Percentiles rank a stretch among this genome's conserved stretches.
Evolutionary conservation across 2,888 invertebrate species (phyloP).

Genomic region (Nemotelus nigrinus): DNA sequence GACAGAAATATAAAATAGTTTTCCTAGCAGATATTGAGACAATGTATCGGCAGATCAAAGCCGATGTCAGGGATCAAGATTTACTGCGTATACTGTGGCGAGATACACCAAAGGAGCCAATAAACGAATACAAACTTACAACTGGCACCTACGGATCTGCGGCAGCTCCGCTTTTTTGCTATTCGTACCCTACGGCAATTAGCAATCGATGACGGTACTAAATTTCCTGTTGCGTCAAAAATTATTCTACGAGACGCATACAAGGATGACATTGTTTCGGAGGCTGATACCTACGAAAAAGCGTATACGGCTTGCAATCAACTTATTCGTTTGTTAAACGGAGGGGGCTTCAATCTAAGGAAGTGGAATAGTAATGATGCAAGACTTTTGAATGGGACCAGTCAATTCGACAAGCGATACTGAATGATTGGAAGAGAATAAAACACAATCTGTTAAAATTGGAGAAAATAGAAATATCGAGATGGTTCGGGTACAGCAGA

Average conservation of each 20-base stretch:
- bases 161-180: conserved; percentile 33
- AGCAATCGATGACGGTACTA: neutral
- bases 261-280: neutral
- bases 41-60: conserved; percentile 44
- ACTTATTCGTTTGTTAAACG: too few relatives aligned
- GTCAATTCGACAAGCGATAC: too few relatives aligned
- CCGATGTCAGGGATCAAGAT: conserved; percentile 16
- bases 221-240: neutral
- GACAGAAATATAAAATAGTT: neutral
- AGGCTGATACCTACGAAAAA: too few relatives aligned
- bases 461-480: too few relatives aligned
- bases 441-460: too few relatives aligned
- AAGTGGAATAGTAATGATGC: too few relatives aligned
- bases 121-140: conserved; percentile 37
- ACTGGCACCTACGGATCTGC: conserved; percentile 41
- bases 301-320: too few relatives aligned
- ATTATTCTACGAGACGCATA: neutral
- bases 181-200: conserved; percentile 39
- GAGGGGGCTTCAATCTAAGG: too few relatives aligned
- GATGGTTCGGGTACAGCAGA: too few relatives aligned
- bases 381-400: too few relatives aligned
- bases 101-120: neutral
- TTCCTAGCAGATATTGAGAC: conserved; percentile 47
- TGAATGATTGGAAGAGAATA: too few relatives aligned
- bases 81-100: conserved; percentile 47